Evolutionary conservation across 2,797 vertebrate species (phyloP).

Genomic region (Cuculus canorus): DNA sequence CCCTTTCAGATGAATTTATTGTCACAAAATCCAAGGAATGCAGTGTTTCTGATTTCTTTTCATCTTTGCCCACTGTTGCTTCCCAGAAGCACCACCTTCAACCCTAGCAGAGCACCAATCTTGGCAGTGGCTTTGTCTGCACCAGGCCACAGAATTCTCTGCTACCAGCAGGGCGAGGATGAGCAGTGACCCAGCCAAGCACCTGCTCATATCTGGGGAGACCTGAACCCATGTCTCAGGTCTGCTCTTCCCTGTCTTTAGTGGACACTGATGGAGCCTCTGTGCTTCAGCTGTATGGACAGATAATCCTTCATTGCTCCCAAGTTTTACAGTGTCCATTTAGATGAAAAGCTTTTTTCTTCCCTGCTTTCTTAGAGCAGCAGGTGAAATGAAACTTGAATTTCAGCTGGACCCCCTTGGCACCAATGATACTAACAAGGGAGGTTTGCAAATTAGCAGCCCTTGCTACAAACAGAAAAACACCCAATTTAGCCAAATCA

Average conservation of each 20-base stretch:
- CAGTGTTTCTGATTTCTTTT: not conserved
- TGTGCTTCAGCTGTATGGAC: not conserved
- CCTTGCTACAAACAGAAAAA: slow-evolving; percentile 58
- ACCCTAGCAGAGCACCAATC: not conserved
- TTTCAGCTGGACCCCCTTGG: slow-evolving; percentile 29
- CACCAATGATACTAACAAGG: not conserved
- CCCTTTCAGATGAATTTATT: not conserved
- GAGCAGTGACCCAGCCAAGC: not conserved
- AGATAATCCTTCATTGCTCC: not conserved
- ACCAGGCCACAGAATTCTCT: not conserved
- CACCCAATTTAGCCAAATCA: slow-evolving; percentile 65
- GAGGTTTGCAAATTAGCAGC: slow-evolving; percentile 62
- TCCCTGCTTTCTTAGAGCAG: not conserved
- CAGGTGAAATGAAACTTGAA: not conserved
- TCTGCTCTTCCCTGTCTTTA: not conserved
- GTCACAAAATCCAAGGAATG: not conserved
- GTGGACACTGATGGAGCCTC: not conserved
- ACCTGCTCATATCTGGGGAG: not conserved
- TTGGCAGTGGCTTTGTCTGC: not conserved
- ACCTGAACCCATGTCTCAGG: not conserved
- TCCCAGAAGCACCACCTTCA: not conserved
- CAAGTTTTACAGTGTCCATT: not conserved
- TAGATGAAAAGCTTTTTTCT: not conserved
- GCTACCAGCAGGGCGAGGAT: not conserved
- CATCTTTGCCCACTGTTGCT: not conserved